Conservation (phyloP, 2,888 invertebrate species). For the Tenthredo amoena region DNA sequence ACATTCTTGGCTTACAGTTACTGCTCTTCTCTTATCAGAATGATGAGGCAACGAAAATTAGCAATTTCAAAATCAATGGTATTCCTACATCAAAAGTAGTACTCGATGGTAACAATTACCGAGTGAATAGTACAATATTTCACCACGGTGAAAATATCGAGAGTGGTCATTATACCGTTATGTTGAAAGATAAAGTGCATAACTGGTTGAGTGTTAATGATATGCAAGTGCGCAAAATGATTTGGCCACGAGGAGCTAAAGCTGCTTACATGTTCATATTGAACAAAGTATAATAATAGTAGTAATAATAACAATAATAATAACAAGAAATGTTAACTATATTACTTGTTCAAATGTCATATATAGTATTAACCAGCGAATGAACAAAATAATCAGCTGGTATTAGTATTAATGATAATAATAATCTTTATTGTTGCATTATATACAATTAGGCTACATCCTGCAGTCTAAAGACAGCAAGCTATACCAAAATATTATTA, state of each 20-base stretch:
- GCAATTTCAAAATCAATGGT: slow-evolving; percentile 36
- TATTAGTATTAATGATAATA: too few species aligned
- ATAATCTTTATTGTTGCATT: too few species aligned
- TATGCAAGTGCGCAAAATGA: slow-evolving; percentile 30
- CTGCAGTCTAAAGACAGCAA: too few species aligned
- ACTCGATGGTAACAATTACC: background rate
- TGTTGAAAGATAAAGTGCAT: slow-evolving; percentile 5
- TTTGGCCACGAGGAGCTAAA: slow-evolving; percentile 50
- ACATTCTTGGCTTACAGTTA: background rate
- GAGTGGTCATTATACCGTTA: slow-evolving; percentile 47
- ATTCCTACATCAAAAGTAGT: slow-evolving; percentile 24
- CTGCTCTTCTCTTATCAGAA: background rate
- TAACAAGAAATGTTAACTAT: too few species aligned
- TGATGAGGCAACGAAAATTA: slow-evolving; percentile 7
- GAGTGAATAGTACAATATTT: slow-evolving; percentile 46
- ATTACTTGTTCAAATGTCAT: too few species aligned
- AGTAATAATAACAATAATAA: too few species aligned
- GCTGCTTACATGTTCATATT: slow-evolving; percentile 46
- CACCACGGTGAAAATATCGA: slow-evolving; percentile 34
- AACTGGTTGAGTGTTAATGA: slow-evolving; percentile 42
- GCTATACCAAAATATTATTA: too few species aligned
- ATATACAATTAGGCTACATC: too few species aligned
- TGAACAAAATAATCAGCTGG: too few species aligned
- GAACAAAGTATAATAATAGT: background rate
- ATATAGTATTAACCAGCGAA: too few species aligned